These are phyloP conservation scores for Pelecanoides urinatrix DNA, from an alignment of 2,113 vertebrate genomes.

Conservation along the genomic window DNA sequence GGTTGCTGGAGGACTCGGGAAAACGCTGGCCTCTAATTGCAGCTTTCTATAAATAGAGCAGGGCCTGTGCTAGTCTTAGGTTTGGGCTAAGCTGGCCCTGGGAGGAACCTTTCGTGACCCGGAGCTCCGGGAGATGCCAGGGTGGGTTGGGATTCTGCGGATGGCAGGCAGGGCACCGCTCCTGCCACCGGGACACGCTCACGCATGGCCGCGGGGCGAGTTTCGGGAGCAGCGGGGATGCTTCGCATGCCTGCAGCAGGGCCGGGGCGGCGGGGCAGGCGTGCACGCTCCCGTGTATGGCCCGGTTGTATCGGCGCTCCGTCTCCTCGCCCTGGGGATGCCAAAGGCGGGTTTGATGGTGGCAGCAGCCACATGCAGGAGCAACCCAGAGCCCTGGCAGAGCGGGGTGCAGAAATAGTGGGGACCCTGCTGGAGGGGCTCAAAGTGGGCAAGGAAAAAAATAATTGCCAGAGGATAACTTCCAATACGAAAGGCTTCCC, in stretches of 20 bases:
- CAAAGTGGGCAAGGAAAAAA: not conserved
- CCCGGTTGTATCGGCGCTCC: accelerated
- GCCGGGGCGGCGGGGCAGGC: not conserved
- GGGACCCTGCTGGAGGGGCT: not conserved
- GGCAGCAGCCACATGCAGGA: not conserved
- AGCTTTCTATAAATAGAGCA: not conserved
- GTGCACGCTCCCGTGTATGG: accelerated
- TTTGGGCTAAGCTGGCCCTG: not conserved
- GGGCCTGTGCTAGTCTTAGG: not conserved
- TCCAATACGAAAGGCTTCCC: not conserved
- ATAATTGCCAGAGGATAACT: not conserved
- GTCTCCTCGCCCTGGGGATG: not conserved
- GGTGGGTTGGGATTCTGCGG: not conserved
- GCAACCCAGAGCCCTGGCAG: not conserved
- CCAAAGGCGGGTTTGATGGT: not conserved
- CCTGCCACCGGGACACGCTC: not conserved
- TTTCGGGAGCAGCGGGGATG: not conserved
- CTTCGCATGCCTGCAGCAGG: not conserved
- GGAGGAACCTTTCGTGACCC: not conserved
- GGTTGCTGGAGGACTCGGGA: not conserved
- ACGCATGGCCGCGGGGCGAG: accelerated
- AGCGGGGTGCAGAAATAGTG: not conserved
- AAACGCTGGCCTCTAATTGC: not conserved
- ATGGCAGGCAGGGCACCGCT: not conserved
- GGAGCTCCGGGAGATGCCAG: not conserved